Conservation (phyloP, 2,797 vertebrate genomes). For the Gambusia yucatana region DNA sequence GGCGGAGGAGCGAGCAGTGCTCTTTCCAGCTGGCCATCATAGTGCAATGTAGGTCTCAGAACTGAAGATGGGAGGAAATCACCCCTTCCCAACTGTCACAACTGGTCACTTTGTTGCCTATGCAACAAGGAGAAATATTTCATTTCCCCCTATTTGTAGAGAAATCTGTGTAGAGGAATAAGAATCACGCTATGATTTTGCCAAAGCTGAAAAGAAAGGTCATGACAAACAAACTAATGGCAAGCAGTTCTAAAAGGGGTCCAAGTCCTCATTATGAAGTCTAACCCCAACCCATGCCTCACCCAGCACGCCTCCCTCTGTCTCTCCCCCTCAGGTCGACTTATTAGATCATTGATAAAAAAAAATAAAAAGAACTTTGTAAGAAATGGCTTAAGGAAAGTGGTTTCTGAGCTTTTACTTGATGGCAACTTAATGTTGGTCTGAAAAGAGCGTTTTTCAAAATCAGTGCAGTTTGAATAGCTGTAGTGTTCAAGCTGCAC, state of each 20-base stretch:
- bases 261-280: background rate
- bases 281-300: background rate
- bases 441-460: background rate
- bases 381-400: background rate
- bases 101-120: background rate
- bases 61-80: conserved; percentile 14
- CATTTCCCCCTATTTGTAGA: background rate
- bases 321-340: background rate
- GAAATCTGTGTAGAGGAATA: background rate
- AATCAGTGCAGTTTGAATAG: background rate
- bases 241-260: background rate
- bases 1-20: conserved; percentile 50
- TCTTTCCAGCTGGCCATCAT: conserved; percentile 55
- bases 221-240: background rate
- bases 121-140: background rate
- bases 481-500: background rate
- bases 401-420: background rate
- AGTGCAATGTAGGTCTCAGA: conserved; percentile 46
- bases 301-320: background rate
- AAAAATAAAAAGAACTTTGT: background rate
- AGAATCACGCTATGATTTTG: background rate
- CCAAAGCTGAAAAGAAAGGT: background rate
- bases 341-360: background rate
- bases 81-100: background rate
- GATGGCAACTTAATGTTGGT: background rate